Conservation (phyloP, 2,113 vertebrate genomes). For the Xenus cinereus region DNA sequence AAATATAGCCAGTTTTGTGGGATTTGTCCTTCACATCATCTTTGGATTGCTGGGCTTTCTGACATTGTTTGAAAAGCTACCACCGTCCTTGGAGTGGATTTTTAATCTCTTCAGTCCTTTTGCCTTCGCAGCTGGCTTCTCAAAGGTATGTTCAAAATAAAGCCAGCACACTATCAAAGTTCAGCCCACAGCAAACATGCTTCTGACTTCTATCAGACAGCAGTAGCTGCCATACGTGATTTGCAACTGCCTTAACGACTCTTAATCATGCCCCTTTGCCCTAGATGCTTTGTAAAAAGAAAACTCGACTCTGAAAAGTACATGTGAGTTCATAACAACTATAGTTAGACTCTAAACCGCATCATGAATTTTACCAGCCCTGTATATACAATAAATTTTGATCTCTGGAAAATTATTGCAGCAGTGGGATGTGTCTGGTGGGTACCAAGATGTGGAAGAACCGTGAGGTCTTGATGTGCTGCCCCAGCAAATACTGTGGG, state of each 20-base stretch:
- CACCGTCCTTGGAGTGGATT: slow-evolving; percentile 75
- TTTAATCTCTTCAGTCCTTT: slow-evolving; percentile 84
- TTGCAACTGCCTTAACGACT: fast-evolving
- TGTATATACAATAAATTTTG: not conserved
- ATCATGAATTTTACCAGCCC: not conserved
- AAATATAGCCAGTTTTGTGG: slow-evolving; percentile 79
- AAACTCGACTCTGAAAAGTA: not conserved
- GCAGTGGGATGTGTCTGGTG: not conserved
- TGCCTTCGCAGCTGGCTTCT: slow-evolving; percentile 82
- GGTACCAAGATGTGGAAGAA: not conserved
- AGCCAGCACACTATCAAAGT: not conserved
- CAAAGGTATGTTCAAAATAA: slow-evolving; percentile 70
- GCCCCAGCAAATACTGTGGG: not conserved
- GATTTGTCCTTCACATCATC: slow-evolving; percentile 78
- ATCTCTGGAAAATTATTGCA: fast-evolving
- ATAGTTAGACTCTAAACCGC: not conserved
- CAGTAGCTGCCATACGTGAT: fast-evolving
- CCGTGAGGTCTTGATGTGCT: not conserved
- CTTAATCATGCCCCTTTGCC: not conserved
- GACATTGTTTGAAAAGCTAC: slow-evolving; percentile 76
- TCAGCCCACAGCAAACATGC: not conserved
- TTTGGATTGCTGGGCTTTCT: slow-evolving; percentile 80
- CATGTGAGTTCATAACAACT: fast-evolving
- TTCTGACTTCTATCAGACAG: not conserved
- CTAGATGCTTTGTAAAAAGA: not conserved